Conservation (phyloP, 2,888 invertebrate genomes). For the Cheilosia vernalis region DNA sequence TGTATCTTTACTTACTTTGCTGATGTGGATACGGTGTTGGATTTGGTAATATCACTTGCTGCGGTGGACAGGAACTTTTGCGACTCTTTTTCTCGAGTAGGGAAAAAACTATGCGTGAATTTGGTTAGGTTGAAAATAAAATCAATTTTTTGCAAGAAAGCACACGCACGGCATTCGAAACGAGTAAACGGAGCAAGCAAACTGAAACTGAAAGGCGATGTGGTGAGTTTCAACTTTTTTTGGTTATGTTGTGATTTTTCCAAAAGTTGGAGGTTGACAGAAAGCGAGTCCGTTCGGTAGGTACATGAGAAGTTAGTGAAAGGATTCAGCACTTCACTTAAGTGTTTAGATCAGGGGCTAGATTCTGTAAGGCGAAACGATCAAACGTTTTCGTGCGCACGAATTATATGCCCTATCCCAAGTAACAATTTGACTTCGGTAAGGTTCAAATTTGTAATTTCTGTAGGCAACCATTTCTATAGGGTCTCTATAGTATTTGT, state of each 20-base stretch:
- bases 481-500: too few relatives aligned
- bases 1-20: conserved; percentile 59
- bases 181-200: conserved; percentile 64
- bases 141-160: conserved; percentile 59
- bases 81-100: conserved; percentile 18
- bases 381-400: too few relatives aligned
- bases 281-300: conserved; percentile 26
- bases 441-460: too few relatives aligned
- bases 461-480: too few relatives aligned
- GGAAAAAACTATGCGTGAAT: conserved; percentile 20
- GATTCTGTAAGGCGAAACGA: too few relatives aligned
- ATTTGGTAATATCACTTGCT: conserved; percentile 12
- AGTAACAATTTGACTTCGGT: too few relatives aligned
- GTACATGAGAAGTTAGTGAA: neutral
- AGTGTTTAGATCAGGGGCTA: too few relatives aligned
- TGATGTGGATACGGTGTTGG: conserved; percentile 3
- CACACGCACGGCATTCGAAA: conserved; percentile 49
- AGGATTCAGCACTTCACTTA: neutral
- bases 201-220: conserved; percentile 55
- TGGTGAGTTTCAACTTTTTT: conserved; percentile 45
- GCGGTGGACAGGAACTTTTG: conserved; percentile 42
- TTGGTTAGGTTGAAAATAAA: conserved; percentile 72
- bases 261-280: conserved; percentile 28
- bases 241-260: conserved; percentile 45
- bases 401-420: too few relatives aligned